phyloP scores from a whole-genome alignment of 1,140 invertebrate species.

The Bombus turneri region DNA sequence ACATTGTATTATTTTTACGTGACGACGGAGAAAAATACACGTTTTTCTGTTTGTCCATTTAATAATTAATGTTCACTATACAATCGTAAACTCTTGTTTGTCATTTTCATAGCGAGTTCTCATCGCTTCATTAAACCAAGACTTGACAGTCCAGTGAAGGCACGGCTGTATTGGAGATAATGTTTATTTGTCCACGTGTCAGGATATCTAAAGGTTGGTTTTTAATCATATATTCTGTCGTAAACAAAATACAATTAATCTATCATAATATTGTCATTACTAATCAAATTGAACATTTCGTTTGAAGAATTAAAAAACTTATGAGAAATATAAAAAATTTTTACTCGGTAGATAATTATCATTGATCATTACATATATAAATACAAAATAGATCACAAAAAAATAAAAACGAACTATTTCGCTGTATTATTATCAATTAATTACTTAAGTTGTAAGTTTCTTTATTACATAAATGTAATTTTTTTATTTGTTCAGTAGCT shows the following conservation, averaged over 20 bases:
- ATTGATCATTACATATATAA: background rate
- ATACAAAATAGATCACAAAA: background rate
- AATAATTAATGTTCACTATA: constrained; percentile 2
- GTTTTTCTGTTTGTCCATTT: background rate
- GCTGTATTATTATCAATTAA: background rate
- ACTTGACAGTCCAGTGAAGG: background rate
- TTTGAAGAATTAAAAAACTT: background rate
- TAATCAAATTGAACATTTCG: no score
- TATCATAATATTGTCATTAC: background rate
- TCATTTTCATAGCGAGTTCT: constrained; percentile 24
- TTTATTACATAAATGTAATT: background rate
- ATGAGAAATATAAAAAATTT: background rate
- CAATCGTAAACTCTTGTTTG: constrained; percentile 17
- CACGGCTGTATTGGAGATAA: background rate
- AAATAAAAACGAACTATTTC: background rate
- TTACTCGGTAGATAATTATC: background rate
- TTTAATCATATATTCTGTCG: background rate
- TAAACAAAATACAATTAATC: no score
- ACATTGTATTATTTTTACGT: background rate
- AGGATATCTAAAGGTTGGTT: background rate
- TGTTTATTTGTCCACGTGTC: constrained; percentile 23
- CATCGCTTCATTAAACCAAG: background rate
- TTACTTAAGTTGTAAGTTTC: background rate
- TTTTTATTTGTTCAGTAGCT: no score
- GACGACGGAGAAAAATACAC: background rate